phyloP scores from a whole-genome alignment of 2,888 invertebrate genomes.

The Callimorpha dominula region DNA sequence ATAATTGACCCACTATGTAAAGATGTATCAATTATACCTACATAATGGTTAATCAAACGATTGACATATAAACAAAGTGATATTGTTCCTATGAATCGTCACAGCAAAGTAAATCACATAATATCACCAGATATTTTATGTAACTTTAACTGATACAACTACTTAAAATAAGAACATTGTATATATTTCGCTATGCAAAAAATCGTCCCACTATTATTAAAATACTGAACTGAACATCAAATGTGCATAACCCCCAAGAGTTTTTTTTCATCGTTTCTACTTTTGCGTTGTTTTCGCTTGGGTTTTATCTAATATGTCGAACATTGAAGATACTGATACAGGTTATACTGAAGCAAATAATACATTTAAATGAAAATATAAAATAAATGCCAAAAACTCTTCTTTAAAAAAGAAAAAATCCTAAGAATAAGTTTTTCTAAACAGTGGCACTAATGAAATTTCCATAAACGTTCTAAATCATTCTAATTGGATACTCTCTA shows the following conservation, averaged over 20 bases:
- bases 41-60: slow-evolving; percentile 27
- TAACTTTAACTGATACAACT: slow-evolving; percentile 62
- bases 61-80: slow-evolving; percentile 47
- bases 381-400: slow-evolving; percentile 46
- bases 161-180: slow-evolving; percentile 63
- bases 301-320: neutral
- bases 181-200: slow-evolving; percentile 79
- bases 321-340: slow-evolving; percentile 1
- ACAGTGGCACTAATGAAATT: slow-evolving; percentile 24
- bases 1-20: slow-evolving; percentile 41
- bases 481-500: slow-evolving; percentile 51
- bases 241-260: slow-evolving; percentile 37
- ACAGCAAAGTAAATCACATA: slow-evolving; percentile 83
- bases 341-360: slow-evolving; percentile 13
- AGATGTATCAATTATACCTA: slow-evolving; percentile 21
- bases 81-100: slow-evolving; percentile 64
- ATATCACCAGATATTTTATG: slow-evolving; percentile 75
- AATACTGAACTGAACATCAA: slow-evolving; percentile 65
- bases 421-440: slow-evolving; percentile 3
- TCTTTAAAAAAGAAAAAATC: slow-evolving; percentile 6
- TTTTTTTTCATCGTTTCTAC: neutral
- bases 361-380: slow-evolving; percentile 25
- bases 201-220: slow-evolving; percentile 71
- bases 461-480: slow-evolving; percentile 42
- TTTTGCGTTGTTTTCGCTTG: neutral